A percentile compares a stretch with the other conserved stretches of the same genome.
phyloP scores from a whole-genome alignment of 2,797 vertebrate genomes.

The Uromys caudimaculatus region DNA sequence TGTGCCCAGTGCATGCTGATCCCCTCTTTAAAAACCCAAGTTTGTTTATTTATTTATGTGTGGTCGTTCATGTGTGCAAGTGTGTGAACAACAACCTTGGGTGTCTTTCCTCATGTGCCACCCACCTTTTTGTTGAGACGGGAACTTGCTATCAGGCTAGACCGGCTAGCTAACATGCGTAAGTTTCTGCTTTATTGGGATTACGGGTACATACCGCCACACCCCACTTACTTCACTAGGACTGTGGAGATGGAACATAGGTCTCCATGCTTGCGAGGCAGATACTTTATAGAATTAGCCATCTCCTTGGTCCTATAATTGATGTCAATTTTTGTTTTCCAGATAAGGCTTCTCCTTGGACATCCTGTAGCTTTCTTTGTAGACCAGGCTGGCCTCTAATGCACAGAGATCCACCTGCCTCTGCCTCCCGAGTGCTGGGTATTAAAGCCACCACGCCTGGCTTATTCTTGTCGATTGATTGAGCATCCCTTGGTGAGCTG shows the following conservation, averaged over 20 bases:
- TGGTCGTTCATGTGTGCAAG: not conserved
- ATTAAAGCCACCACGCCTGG: not conserved
- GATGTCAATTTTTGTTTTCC: not conserved
- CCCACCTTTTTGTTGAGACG: not conserved
- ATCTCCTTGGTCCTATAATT: not conserved
- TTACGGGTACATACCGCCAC: fast-evolving
- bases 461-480: not conserved
- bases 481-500: too few relatives aligned
- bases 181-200: fast-evolving
- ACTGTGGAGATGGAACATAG: not conserved
- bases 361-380: not conserved
- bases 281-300: not conserved
- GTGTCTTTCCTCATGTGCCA: not conserved
- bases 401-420: not conserved
- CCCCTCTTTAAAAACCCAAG: not conserved
- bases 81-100: not conserved
- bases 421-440: not conserved
- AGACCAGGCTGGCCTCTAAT: not conserved
- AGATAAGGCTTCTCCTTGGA: not conserved
- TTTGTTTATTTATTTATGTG: not conserved
- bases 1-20: too few relatives aligned
- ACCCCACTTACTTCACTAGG: not conserved
- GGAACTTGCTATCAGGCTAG: not conserved
- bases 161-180: not conserved
- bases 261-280: too few relatives aligned